These are phyloP conservation scores for Dicycla oo DNA, from an alignment of 2,888 invertebrate species.

Conservation along the genomic window DNA sequence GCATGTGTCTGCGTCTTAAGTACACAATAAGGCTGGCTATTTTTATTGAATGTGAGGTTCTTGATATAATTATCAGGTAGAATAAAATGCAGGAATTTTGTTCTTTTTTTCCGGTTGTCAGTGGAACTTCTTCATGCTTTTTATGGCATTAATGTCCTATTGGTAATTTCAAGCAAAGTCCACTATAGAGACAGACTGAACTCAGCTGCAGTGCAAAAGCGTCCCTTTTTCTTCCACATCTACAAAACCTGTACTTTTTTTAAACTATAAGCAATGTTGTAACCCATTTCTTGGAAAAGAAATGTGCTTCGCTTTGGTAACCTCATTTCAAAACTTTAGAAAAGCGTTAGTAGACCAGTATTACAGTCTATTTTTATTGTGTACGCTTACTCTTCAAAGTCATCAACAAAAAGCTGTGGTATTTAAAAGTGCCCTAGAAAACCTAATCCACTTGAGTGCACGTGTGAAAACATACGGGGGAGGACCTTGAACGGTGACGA, in stretches of 20 bases:
- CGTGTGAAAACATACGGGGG: conserved; percentile 33
- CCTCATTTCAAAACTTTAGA: conserved; percentile 30
- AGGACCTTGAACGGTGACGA: neutral
- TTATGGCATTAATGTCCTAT: neutral
- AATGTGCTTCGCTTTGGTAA: conserved; percentile 10
- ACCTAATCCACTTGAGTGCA: conserved; percentile 58
- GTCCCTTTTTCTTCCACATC: neutral
- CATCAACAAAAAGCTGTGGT: conserved; percentile 44
- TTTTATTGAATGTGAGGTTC: neutral
- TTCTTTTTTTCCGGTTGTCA: neutral
- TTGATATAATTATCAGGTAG: neutral
- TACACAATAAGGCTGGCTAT: too few species aligned
- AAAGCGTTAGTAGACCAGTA: conserved; percentile 28
- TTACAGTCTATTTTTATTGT: conserved; percentile 28
- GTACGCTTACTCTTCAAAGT: conserved; percentile 15
- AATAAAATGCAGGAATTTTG: neutral
- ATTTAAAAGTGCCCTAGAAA: conserved; percentile 55
- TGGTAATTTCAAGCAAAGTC: neutral
- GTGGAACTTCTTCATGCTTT: neutral
- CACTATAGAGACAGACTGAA: neutral
- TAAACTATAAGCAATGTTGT: too few species aligned
- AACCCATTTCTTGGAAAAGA: conserved; percentile 18
- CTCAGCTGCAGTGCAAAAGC: neutral
- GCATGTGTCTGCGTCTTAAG: too few species aligned
- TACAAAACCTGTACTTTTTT: neutral